Conservation (phyloP, 2,797 vertebrate genomes). For the Phrynocephalus guinanensis region DNA sequence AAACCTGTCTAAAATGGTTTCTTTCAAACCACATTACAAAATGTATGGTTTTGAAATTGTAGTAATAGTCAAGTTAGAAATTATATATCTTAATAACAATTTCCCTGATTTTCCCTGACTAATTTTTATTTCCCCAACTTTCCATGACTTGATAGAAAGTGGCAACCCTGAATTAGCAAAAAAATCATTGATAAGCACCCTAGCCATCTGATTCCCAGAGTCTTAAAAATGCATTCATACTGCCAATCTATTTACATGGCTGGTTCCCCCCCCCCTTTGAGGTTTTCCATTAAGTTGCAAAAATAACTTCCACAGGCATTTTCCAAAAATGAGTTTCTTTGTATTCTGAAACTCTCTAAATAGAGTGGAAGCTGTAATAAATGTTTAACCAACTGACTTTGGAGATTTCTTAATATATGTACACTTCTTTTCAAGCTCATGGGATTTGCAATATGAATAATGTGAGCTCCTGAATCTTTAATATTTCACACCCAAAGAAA, state of each 20-base stretch:
- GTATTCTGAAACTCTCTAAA: constrained; percentile 41
- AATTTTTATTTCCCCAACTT: too few relatives aligned
- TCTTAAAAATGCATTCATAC: constrained; percentile 50
- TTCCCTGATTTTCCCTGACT: too few relatives aligned
- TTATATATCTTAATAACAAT: too few relatives aligned
- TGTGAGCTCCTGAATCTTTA: constrained; percentile 75
- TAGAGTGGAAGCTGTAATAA: constrained; percentile 60
- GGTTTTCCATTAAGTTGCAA: constrained; percentile 24
- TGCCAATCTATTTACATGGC: constrained; percentile 22
- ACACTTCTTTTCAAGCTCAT: constrained; percentile 61
- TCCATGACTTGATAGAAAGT: too few relatives aligned
- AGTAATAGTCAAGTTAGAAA: too few relatives aligned
- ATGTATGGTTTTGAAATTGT: too few relatives aligned
- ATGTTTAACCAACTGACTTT: constrained; percentile 66
- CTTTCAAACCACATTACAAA: too few relatives aligned
- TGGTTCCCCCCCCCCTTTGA: not conserved
- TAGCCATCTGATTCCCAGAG: constrained; percentile 34
- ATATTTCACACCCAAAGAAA: constrained; percentile 78
- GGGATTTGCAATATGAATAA: constrained; percentile 77
- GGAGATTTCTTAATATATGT: constrained; percentile 62
- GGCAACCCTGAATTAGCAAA: constrained; percentile 34
- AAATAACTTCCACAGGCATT: constrained; percentile 1
- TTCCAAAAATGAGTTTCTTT: constrained; percentile 11
- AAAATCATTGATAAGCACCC: constrained; percentile 50
- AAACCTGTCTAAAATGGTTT: too few relatives aligned